Conservation (phyloP, 2,888 invertebrate species). For the Drosophila tanythrix region DNA sequence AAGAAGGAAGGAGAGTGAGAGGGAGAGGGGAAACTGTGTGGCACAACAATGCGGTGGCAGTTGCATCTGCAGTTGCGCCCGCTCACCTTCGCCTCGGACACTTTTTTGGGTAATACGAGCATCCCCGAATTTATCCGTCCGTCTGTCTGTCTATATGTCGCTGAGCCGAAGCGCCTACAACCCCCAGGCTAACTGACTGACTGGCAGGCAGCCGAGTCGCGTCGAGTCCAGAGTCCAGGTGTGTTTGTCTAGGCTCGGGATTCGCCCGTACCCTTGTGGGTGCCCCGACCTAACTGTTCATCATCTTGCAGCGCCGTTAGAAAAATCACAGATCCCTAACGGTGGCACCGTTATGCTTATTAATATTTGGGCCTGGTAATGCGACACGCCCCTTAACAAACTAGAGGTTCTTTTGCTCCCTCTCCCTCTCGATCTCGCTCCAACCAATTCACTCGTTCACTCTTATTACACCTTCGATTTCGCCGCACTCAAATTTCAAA, state of each 20-base stretch:
- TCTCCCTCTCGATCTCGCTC: slow-evolving; percentile 19
- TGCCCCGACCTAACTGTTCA: slow-evolving; percentile 58
- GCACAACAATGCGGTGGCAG: slow-evolving; percentile 57
- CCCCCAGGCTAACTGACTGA: slow-evolving; percentile 36
- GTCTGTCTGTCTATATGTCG: neutral
- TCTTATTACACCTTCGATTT: slow-evolving; percentile 69
- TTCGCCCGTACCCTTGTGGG: slow-evolving; percentile 53
- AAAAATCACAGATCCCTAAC: slow-evolving; percentile 42
- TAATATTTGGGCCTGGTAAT: slow-evolving; percentile 67
- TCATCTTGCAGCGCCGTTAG: slow-evolving; percentile 57
- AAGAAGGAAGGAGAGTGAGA: slow-evolving; percentile 22
- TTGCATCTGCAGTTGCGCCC: slow-evolving; percentile 59
- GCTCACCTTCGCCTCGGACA: slow-evolving; percentile 28
- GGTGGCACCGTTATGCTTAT: slow-evolving; percentile 72
- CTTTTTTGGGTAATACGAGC: slow-evolving; percentile 49
- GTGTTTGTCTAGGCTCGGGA: slow-evolving; percentile 58
- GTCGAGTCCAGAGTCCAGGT: slow-evolving; percentile 48
- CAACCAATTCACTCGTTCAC: slow-evolving; percentile 6
- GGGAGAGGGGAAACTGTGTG: slow-evolving; percentile 23
- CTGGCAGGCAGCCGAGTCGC: slow-evolving; percentile 24
- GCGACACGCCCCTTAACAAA: slow-evolving; percentile 61
- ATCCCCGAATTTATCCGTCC: neutral
- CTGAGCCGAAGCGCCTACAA: slow-evolving; percentile 48
- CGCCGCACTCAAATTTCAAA: slow-evolving; percentile 58
- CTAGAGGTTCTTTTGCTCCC: neutral